A percentile compares a stretch with the other conserved stretches of the same genome.
These are phyloP conservation scores for Trachymyrmex cornetzi DNA, from an alignment of 1,140 invertebrate species.

Conservation along the genomic window DNA sequence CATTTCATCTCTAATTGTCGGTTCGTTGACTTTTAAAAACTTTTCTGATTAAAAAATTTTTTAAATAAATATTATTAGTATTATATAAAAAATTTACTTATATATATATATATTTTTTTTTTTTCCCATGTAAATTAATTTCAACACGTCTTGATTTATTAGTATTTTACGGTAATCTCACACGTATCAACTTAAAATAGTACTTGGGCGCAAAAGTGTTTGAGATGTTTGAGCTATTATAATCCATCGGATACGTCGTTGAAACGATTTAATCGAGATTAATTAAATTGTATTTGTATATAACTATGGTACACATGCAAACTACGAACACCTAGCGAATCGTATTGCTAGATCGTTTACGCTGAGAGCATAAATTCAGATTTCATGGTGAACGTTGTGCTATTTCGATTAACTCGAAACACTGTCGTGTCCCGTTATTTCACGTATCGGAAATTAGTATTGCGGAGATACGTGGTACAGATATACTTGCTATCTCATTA, in stretches of 20 bases:
- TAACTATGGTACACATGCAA: not conserved
- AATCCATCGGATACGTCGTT: not conserved
- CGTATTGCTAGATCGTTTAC: not conserved
- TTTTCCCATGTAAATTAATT: conserved; percentile 9
- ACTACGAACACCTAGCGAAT: not conserved
- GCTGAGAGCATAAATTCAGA: not conserved
- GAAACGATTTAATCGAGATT: conserved; percentile 2
- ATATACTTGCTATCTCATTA: conserved; percentile 35
- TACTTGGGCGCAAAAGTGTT: not conserved
- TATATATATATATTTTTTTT: too few relatives aligned
- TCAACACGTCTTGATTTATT: not conserved
- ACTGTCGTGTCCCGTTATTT: conserved; percentile 30
- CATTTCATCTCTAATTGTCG: conserved; percentile 1
- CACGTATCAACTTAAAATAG: not conserved
- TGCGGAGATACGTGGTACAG: not conserved
- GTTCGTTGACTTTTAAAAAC: conserved; percentile 2
- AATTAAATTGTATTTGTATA: conserved; percentile 24
- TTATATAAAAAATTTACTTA: not conserved
- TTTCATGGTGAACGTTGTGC: not conserved
- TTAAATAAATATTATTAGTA: not conserved
- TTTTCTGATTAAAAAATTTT: not conserved
- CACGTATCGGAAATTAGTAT: conserved; percentile 51
- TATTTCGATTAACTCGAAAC: conserved; percentile 17
- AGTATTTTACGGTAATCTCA: not conserved
- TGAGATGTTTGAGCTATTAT: too few relatives aligned